Percentiles rank a stretch among this genome's conserved stretches.
These are phyloP conservation scores for Mola mola DNA, from an alignment of 2,113 vertebrate species.

Conservation along the genomic window DNA sequence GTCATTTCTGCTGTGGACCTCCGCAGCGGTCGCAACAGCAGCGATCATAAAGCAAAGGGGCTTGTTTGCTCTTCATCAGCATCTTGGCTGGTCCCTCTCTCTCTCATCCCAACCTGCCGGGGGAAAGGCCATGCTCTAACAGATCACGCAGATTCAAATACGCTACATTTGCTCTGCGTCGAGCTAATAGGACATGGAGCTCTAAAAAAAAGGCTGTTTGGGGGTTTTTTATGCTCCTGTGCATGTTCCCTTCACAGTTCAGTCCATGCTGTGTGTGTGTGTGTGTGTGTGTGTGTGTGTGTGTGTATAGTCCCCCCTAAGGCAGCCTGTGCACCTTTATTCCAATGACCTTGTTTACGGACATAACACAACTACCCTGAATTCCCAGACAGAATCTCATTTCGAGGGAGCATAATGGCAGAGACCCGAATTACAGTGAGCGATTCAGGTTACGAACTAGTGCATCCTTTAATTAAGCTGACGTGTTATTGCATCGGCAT, in stretches of 20 bases:
- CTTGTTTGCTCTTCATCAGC: slow-evolving; percentile 68
- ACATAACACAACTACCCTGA: slow-evolving; percentile 69
- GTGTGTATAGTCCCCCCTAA: slow-evolving; percentile 58
- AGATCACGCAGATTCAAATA: slow-evolving; percentile 74
- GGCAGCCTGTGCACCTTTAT: slow-evolving; percentile 80
- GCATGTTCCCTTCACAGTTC: slow-evolving; percentile 61
- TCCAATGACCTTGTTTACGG: slow-evolving; percentile 84
- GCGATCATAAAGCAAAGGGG: slow-evolving; percentile 36
- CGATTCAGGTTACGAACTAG: slow-evolving; percentile 41
- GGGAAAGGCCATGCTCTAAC: slow-evolving; percentile 63
- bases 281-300: slow-evolving; percentile 15
- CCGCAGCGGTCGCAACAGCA: slow-evolving; percentile 45
- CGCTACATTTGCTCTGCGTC: slow-evolving; percentile 72
- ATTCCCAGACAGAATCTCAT: slow-evolving; percentile 76
- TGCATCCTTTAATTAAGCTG: slow-evolving; percentile 48
- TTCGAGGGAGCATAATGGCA: slow-evolving; percentile 55
- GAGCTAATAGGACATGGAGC: slow-evolving; percentile 71
- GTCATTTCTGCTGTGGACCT: slow-evolving; percentile 55
- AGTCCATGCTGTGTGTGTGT: slow-evolving; percentile 13
- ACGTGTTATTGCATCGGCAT: slow-evolving; percentile 32
- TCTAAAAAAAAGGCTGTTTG: slow-evolving; percentile 66
- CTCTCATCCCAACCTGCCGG: slow-evolving; percentile 67
- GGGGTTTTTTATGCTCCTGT: slow-evolving; percentile 19
- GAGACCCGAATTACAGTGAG: slow-evolving; percentile 22
- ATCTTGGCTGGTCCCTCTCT: slow-evolving; percentile 56